These are phyloP conservation scores for Neoarius graeffei DNA, from an alignment of 2,113 vertebrate genomes.

Conservation along the genomic window DNA sequence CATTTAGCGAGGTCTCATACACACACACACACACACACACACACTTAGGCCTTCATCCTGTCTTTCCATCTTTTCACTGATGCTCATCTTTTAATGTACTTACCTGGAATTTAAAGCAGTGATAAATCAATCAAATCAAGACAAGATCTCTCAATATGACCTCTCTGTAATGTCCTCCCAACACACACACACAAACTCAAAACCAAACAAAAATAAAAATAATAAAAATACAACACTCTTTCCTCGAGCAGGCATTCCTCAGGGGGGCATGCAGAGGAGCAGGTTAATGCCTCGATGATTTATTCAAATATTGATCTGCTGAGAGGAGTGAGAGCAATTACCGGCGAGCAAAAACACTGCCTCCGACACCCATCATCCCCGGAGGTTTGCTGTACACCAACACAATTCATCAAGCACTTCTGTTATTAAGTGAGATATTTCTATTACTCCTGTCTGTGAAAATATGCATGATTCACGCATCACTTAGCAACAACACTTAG, in stretches of 20 bases:
- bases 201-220: not conserved
- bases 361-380: constrained; percentile 51
- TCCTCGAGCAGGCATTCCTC: not conserved
- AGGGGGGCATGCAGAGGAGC: constrained; percentile 19
- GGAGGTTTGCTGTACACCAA: constrained; percentile 20
- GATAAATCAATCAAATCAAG: not conserved
- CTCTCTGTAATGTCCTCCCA: not conserved
- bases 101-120: not conserved
- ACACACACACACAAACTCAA: not conserved
- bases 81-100: not conserved
- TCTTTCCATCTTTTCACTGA: not conserved
- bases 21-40: not conserved
- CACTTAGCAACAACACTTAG: constrained; percentile 34
- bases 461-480: constrained; percentile 40
- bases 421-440: constrained; percentile 43
- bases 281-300: constrained; percentile 47
- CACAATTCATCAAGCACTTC: constrained; percentile 45
- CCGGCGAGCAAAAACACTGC: constrained; percentile 43
- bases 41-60: not conserved
- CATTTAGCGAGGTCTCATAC: not conserved
- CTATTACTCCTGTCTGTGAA: constrained; percentile 38
- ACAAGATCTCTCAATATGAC: not conserved
- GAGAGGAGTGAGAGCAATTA: constrained; percentile 52
- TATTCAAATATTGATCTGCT: constrained; percentile 58
- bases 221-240: not conserved